Evolutionary conservation across 2,888 invertebrate species (phyloP).

Genomic region (Orthosia cruda): DNA sequence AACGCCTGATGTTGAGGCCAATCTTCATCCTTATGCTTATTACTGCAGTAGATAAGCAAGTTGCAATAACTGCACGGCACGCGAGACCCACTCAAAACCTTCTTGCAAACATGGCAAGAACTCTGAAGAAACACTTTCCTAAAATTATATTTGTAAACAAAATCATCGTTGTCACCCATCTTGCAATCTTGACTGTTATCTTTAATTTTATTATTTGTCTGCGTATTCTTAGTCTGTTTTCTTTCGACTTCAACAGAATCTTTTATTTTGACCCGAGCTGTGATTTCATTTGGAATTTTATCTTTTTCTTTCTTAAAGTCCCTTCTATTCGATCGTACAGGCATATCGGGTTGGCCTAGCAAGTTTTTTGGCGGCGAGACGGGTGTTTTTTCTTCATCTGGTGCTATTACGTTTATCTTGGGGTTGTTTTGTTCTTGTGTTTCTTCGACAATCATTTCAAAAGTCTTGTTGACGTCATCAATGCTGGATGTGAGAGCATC

Average conservation of each 20-base stretch:
- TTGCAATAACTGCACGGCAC: slow-evolving; percentile 90
- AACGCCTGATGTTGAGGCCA: slow-evolving; percentile 91
- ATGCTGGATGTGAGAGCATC: slow-evolving; percentile 87
- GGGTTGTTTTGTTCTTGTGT: slow-evolving; percentile 76
- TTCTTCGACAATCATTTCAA: slow-evolving; percentile 86
- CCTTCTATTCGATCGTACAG: slow-evolving; percentile 90
- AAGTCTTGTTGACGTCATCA: slow-evolving; percentile 87
- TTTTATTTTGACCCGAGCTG: slow-evolving; percentile 88
- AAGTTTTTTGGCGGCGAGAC: slow-evolving; percentile 91
- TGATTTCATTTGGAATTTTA: slow-evolving; percentile 85
- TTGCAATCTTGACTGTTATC: slow-evolving; percentile 71
- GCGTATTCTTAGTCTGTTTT: slow-evolving; percentile 80
- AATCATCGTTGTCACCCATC: slow-evolving; percentile 91
- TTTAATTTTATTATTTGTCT: slow-evolving; percentile 79
- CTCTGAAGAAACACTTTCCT: slow-evolving; percentile 93
- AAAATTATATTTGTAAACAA: slow-evolving; percentile 93
- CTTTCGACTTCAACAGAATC: slow-evolving; percentile 81
- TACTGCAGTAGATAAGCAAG: slow-evolving; percentile 93
- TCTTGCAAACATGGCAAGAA: slow-evolving; percentile 91
- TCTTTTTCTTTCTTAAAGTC: slow-evolving; percentile 90
- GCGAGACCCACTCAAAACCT: slow-evolving; percentile 78
- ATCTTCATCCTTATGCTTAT: slow-evolving; percentile 92
- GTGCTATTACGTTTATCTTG: slow-evolving; percentile 83
- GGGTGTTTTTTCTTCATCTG: slow-evolving; percentile 77
- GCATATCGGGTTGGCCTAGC: slow-evolving; percentile 90